These are phyloP conservation scores for Drosophila novamexicana DNA, from an alignment of 1,140 invertebrate genomes.

Conservation along the genomic window DNA sequence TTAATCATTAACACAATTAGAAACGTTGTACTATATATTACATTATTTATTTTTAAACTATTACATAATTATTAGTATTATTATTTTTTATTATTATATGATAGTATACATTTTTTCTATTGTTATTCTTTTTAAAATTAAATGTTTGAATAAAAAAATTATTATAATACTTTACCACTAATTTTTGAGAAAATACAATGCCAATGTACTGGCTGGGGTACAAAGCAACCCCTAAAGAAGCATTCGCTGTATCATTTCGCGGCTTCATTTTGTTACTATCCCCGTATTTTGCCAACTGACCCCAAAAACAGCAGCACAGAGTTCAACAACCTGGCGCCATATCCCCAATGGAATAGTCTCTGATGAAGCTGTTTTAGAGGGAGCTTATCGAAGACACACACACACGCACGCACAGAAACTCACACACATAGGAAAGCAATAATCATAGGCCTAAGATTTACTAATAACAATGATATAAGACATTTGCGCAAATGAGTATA, in stretches of 20 bases:
- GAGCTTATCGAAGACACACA: constrained; percentile 40
- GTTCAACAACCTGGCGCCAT: constrained; percentile 67
- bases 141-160: no score
- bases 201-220: not conserved
- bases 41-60: no score
- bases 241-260: constrained; percentile 18
- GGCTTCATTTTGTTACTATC: constrained; percentile 33
- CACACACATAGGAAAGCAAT: constrained; percentile 43
- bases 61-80: no score
- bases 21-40: no score
- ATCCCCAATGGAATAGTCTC: constrained; percentile 59
- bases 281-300: constrained; percentile 47
- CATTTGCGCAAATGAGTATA: constrained; percentile 77
- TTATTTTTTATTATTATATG: no score
- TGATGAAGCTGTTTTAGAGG: constrained; percentile 43
- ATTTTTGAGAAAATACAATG: not conserved
- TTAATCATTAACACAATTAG: no score
- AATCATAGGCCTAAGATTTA: constrained; percentile 72
- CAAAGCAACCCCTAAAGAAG: constrained; percentile 25
- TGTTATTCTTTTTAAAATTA: no score
- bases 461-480: constrained; percentile 81
- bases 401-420: constrained; percentile 23
- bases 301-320: constrained; percentile 39
- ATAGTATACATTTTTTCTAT: no score
- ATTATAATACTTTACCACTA: no score